phyloP scores from a whole-genome alignment of 2,113 vertebrate genomes.

The Pitta sordida region DNA sequence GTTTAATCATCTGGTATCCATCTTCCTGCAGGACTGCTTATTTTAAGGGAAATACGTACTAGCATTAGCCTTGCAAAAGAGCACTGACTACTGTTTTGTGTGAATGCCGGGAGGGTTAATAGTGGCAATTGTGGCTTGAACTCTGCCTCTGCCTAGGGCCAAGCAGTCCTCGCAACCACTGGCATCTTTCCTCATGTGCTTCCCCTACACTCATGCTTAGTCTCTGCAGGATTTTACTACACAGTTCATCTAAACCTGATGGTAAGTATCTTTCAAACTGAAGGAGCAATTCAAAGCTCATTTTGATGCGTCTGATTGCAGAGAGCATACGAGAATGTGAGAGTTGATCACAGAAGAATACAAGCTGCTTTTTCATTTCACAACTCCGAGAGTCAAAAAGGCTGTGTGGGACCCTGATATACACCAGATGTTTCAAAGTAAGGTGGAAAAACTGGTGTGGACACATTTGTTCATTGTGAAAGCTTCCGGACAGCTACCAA shows the following conservation, averaged over 20 bases:
- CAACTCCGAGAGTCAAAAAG: not conserved
- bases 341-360: constrained; percentile 46
- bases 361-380: constrained; percentile 60
- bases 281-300: constrained; percentile 43
- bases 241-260: not conserved
- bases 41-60: not conserved
- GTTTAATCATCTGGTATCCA: not conserved
- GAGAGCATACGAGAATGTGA: constrained; percentile 9
- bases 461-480: not conserved
- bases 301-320: constrained; percentile 44
- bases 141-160: not conserved
- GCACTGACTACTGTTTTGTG: not conserved
- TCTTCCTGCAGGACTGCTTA: not conserved
- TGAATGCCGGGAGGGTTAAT: fast-evolving
- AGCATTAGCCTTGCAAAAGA: not conserved
- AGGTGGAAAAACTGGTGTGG: constrained; percentile 8
- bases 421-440: constrained; percentile 33
- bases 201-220: not conserved
- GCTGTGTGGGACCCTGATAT: not conserved
- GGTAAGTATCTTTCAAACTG: constrained; percentile 2
- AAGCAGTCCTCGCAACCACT: not conserved
- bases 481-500: not conserved
- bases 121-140: not conserved
- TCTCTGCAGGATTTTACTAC: not conserved
- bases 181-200: fast-evolving